Percentiles rank a stretch among this genome's conserved stretches.
Evolutionary conservation across 2,113 vertebrate species (phyloP).

Genomic region (Nanorana parkeri): DNA sequence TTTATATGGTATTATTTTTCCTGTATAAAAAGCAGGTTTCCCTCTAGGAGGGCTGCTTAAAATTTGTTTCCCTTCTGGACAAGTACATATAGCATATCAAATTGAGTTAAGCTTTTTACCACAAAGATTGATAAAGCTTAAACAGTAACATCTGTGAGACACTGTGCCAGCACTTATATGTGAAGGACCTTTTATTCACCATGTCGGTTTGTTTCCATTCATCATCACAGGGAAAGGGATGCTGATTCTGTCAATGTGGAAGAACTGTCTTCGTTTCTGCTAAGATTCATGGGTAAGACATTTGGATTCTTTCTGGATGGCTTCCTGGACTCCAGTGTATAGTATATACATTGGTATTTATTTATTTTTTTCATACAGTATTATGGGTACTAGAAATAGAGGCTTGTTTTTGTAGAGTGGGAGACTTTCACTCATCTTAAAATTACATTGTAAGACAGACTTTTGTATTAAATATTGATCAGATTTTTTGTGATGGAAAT

Average conservation of each 20-base stretch:
- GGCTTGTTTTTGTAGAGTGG: not conserved
- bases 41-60: not conserved
- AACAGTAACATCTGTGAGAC: constrained; percentile 21
- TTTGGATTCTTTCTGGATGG: not conserved
- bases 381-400: not conserved
- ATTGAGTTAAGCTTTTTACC: constrained; percentile 29
- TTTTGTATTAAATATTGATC: too few relatives aligned
- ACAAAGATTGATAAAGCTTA: constrained; percentile 35
- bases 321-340: not conserved
- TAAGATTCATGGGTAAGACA: constrained; percentile 84
- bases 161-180: not conserved
- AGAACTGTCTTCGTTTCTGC: constrained; percentile 83
- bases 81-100: constrained; percentile 1
- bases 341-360: too few relatives aligned
- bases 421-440: not conserved
- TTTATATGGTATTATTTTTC: constrained; percentile 12
- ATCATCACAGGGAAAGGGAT: constrained; percentile 79
- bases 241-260: constrained; percentile 72
- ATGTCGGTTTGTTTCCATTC: constrained; percentile 21
- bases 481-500: too few relatives aligned
- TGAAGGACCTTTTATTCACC: constrained; percentile 19
- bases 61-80: constrained; percentile 7
- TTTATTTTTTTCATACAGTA: not conserved
- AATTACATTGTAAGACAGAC: too few relatives aligned
- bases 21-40: not conserved